These are phyloP conservation scores for Callipepla squamata DNA, from an alignment of 2,113 vertebrate genomes.

Conservation along the genomic window DNA sequence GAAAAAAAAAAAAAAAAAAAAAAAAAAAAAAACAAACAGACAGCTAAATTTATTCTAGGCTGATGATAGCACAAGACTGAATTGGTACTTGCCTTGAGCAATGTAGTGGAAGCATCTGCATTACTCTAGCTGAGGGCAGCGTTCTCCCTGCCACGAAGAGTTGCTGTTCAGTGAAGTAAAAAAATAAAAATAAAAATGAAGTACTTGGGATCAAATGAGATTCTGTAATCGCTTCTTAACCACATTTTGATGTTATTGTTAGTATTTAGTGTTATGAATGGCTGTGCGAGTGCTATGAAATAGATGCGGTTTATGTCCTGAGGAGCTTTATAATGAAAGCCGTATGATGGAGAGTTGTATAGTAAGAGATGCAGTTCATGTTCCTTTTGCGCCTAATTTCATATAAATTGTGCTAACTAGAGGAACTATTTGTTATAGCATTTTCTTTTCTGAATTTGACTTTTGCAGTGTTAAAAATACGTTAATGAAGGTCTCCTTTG, in stretches of 20 bases:
- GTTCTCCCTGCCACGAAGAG: not conserved
- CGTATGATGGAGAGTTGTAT: not conserved
- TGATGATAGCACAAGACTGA: not conserved
- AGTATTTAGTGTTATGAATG: not conserved
- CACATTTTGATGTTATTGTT: not conserved
- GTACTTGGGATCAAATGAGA: not conserved
- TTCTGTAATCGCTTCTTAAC: not conserved
- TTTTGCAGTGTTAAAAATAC: not conserved
- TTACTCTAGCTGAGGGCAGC: not conserved
- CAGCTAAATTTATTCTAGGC: not conserved
- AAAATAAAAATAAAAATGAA: slow-evolving; percentile 6
- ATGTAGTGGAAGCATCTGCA: not conserved
- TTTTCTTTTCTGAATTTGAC: not conserved
- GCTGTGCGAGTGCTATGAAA: not conserved
- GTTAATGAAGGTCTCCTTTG: not conserved
- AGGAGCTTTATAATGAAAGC: not conserved
- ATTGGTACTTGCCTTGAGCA: not conserved
- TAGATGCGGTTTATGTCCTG: not conserved
- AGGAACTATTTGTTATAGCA: not conserved
- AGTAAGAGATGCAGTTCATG: not conserved
- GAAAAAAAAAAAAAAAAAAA: not conserved
- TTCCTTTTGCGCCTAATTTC: not conserved
- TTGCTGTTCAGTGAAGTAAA: not conserved
- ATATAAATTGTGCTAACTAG: not conserved
- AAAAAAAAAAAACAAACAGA: not conserved